Conservation (phyloP, 1,140 invertebrate genomes). For the Marisa cornuarietis region DNA sequence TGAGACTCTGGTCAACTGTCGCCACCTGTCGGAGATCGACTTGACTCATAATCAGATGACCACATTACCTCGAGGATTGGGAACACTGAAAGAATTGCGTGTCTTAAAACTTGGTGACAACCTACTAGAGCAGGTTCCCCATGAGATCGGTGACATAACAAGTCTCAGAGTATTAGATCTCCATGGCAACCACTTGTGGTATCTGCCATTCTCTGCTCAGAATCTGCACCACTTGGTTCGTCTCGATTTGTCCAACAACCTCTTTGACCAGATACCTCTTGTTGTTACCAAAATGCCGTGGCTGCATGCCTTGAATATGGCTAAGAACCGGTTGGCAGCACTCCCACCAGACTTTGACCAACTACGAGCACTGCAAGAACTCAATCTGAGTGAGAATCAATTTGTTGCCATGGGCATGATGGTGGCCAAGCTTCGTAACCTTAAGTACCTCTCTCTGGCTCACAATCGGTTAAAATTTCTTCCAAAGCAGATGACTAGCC, state of each 20-base stretch:
- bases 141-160: constrained; percentile 51
- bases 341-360: constrained; percentile 55
- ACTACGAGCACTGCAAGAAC: constrained; percentile 49
- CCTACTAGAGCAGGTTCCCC: constrained; percentile 51
- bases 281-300: constrained; percentile 52
- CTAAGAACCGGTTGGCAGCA: constrained; percentile 49
- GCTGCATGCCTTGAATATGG: constrained; percentile 46
- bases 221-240: constrained; percentile 48
- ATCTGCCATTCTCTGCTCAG: constrained; percentile 53
- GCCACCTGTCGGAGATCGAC: constrained; percentile 50
- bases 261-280: constrained; percentile 58
- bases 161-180: constrained; percentile 52
- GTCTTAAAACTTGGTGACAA: constrained; percentile 54
- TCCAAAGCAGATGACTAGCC: constrained; percentile 39
- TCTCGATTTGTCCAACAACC: constrained; percentile 56
- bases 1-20: constrained; percentile 57
- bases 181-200: constrained; percentile 57
- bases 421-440: constrained; percentile 33
- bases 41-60: constrained; percentile 55
- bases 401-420: constrained; percentile 41
- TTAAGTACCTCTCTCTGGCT: constrained; percentile 53
- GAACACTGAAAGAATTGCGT: constrained; percentile 43
- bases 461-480: constrained; percentile 50
- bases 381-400: constrained; percentile 54
- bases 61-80: constrained; percentile 47